Conservation (phyloP, 2,113 vertebrate species). For the Vombatus ursinus region DNA sequence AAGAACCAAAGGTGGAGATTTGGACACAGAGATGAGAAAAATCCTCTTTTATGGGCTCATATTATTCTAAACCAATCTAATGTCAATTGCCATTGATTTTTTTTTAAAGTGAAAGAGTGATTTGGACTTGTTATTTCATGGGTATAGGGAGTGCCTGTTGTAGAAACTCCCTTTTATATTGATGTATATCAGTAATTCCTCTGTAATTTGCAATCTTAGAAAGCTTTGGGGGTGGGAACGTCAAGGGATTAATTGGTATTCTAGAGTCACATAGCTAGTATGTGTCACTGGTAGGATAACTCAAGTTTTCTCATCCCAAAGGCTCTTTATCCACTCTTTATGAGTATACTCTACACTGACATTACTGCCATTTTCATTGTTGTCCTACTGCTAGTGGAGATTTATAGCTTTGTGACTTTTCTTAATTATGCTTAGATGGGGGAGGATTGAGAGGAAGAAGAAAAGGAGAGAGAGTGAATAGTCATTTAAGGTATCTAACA, state of each 20-base stretch:
- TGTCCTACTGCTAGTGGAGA: too few relatives aligned
- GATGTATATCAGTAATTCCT: neutral
- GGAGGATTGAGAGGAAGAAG: neutral
- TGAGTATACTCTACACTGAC: neutral
- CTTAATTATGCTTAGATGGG: neutral
- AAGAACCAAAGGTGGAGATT: neutral
- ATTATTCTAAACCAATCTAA: neutral
- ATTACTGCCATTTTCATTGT: neutral
- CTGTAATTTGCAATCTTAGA: neutral
- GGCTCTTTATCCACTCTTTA: neutral
- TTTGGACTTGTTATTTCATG: neutral
- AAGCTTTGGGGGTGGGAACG: neutral
- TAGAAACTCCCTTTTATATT: neutral
- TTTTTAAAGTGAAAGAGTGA: neutral
- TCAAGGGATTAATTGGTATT: neutral
- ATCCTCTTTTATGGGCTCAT: neutral
- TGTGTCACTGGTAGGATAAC: neutral
- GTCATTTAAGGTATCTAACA: neutral
- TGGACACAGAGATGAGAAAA: neutral
- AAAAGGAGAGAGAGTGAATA: neutral
- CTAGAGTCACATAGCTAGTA: neutral
- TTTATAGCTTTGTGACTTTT: neutral
- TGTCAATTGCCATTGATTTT: neutral
- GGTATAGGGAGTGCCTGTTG: neutral
- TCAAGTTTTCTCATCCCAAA: neutral